A percentile compares a stretch with the other conserved stretches of the same genome.
Conservation (phyloP, 2,888 invertebrate genomes). For the Allophyes oxyacanthae region DNA sequence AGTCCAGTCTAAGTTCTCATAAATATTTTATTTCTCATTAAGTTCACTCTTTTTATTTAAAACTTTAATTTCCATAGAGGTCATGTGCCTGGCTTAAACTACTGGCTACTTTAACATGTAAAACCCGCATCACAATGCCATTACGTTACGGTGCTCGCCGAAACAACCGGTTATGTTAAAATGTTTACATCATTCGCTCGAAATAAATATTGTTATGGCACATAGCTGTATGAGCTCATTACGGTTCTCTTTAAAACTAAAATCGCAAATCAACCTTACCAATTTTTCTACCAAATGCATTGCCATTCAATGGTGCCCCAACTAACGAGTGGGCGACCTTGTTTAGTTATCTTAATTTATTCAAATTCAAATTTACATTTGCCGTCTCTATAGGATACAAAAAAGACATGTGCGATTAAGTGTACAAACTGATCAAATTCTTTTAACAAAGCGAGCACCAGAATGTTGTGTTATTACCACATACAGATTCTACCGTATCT, state of each 20-base stretch:
- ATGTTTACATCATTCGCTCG: constrained; percentile 69
- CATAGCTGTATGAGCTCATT: constrained; percentile 11
- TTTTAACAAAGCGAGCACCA: constrained; percentile 3
- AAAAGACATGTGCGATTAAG: constrained; percentile 25
- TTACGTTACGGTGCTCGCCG: constrained; percentile 52
- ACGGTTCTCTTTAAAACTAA: constrained; percentile 21
- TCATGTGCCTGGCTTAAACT: constrained; percentile 9
- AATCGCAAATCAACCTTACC: background rate
- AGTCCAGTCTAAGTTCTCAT: too few relatives aligned
- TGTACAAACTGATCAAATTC: constrained; percentile 16
- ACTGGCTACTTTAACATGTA: constrained; percentile 28
- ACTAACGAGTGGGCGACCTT: constrained; percentile 63
- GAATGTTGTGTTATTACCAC: constrained; percentile 11
- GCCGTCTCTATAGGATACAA: constrained; percentile 20
- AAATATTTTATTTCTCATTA: too few relatives aligned
- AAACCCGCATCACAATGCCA: constrained; percentile 60
- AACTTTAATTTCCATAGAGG: background rate
- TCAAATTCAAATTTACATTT: constrained; percentile 69
- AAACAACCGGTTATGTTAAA: constrained; percentile 72
- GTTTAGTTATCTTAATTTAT: constrained; percentile 72
- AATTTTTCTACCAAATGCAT: constrained; percentile 7
- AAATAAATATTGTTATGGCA: constrained; percentile 53
- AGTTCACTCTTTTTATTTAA: too few relatives aligned
- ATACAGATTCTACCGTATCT: constrained; percentile 18
- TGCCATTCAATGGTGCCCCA: constrained; percentile 12